Percentiles rank a stretch among this genome's conserved stretches.
These are phyloP conservation scores for Pedetes capensis DNA, from an alignment of 2,113 vertebrate species.

Conservation along the genomic window DNA sequence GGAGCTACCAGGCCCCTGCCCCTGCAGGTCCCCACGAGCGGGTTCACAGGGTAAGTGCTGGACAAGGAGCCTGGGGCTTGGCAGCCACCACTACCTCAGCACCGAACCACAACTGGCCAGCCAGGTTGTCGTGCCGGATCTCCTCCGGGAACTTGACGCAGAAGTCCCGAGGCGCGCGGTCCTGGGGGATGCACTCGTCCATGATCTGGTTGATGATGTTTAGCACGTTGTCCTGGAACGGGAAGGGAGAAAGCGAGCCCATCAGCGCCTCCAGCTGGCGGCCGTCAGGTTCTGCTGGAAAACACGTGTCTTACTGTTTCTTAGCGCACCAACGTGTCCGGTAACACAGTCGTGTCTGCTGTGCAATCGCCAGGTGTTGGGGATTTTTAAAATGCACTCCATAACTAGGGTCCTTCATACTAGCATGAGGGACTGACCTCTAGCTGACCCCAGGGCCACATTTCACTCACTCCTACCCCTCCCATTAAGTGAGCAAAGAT, in stretches of 20 bases:
- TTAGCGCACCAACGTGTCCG: accelerated
- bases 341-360: accelerated
- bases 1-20: not conserved
- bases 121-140: constrained; percentile 98
- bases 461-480: too few relatives aligned
- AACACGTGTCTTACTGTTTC: not conserved
- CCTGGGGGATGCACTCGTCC: constrained; percentile 96
- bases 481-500: too few relatives aligned
- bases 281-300: accelerated
- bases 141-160: constrained; percentile 98
- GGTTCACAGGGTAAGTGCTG: accelerated
- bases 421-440: too few relatives aligned
- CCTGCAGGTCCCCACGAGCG: accelerated
- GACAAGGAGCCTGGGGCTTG: not conserved
- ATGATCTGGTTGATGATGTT: constrained; percentile 98
- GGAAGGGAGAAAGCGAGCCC: not conserved
- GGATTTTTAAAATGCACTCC: too few relatives aligned
- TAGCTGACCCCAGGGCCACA: too few relatives aligned
- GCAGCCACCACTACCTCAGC: constrained; percentile 88
- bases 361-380: accelerated
- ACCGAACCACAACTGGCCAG: constrained; percentile 98
- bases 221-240: constrained; percentile 93
- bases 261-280: accelerated
- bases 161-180: constrained; percentile 96
- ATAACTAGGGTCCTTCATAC: too few relatives aligned